phyloP scores from a whole-genome alignment of 2,888 invertebrate genomes.

The Argyresthia goedartella region DNA sequence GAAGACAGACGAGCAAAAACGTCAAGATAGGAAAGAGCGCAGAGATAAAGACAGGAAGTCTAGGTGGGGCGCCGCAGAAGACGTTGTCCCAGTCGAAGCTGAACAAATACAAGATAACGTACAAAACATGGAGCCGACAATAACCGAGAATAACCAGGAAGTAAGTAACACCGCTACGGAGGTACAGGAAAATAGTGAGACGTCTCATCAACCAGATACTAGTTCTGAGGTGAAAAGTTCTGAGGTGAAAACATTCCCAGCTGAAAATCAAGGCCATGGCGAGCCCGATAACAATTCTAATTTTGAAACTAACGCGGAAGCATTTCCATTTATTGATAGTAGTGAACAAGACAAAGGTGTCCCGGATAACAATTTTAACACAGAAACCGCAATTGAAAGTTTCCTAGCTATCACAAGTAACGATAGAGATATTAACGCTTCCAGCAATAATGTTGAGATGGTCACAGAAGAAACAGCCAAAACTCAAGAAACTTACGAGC shows the following conservation, averaged over 20 bases:
- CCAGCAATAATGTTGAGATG: neutral
- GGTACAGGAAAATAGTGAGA: neutral
- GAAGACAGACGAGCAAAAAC: conserved; percentile 9
- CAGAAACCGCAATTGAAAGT: neutral
- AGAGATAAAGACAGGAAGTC: conserved; percentile 55
- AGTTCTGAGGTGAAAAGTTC: neutral
- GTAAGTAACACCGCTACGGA: neutral
- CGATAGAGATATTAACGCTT: neutral
- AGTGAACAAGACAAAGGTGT: too few species aligned
- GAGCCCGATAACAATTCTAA: neutral
- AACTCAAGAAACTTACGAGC: neutral
- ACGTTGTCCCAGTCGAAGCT: neutral
- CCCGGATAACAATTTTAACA: too few species aligned
- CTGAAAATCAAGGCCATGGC: neutral
- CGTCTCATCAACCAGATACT: neutral
- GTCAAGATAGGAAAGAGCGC: conserved; percentile 23
- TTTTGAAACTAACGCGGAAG: neutral
- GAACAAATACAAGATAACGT: neutral
- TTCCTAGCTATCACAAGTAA: neutral
- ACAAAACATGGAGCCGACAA: too few species aligned
- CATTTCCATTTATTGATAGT: too few species aligned
- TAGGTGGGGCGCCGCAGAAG: conserved; percentile 36
- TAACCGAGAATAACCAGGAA: neutral
- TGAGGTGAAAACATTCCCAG: too few species aligned
- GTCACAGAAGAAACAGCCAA: neutral